These are phyloP conservation scores for Phyllopteryx taeniolatus DNA, from an alignment of 2,113 vertebrate species.

Conservation along the genomic window DNA sequence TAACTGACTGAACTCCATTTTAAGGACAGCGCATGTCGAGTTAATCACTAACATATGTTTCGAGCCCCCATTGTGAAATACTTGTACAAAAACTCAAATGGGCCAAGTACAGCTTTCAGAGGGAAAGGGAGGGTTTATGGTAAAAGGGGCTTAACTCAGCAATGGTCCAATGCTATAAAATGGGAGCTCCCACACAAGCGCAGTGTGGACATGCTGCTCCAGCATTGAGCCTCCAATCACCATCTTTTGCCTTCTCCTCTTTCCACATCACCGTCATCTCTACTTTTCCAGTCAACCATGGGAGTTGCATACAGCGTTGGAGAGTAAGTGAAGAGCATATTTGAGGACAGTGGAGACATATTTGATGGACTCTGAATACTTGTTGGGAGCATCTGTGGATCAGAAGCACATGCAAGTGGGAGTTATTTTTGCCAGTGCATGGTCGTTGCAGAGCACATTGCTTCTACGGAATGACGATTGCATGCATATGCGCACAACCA, in stretches of 20 bases:
- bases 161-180: conserved; percentile 55
- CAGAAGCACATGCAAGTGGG: background rate
- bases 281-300: conserved; percentile 57
- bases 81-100: conserved; percentile 23
- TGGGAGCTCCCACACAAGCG: conserved; percentile 13
- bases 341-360: background rate
- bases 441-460: background rate
- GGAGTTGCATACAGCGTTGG: conserved; percentile 74
- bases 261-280: conserved; percentile 5
- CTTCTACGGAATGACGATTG: background rate
- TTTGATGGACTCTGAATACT: background rate
- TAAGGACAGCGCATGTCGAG: conserved; percentile 45
- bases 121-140: conserved; percentile 48
- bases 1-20: conserved; percentile 33
- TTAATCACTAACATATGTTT: conserved; percentile 63
- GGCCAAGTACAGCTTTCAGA: conserved; percentile 10
- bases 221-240: conserved; percentile 23
- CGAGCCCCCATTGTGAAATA: conserved; percentile 54
- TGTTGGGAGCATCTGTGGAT: background rate
- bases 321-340: conserved; percentile 72
- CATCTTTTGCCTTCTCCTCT: conserved; percentile 7
- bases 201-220: conserved; percentile 32
- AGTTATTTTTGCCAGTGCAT: background rate
- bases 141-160: conserved; percentile 57
- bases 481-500: background rate